Percentiles rank a stretch among this genome's conserved stretches.
Evolutionary conservation across 2,797 vertebrate species (phyloP).

Genomic region (Pseudochirops cupreus): DNA sequence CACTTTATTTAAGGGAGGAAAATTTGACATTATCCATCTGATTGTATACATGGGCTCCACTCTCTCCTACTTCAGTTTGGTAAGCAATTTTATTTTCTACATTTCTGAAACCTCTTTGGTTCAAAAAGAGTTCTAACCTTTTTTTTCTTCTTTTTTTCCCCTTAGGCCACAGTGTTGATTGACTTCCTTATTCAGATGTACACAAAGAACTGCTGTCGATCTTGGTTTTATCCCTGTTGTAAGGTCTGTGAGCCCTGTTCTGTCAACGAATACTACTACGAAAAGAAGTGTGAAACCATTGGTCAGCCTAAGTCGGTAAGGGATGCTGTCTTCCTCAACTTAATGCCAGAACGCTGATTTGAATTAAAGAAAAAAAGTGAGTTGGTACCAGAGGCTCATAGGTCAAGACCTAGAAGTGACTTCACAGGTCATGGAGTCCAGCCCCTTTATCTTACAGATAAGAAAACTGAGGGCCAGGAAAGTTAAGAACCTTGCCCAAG

Average conservation of each 20-base stretch:
- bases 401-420: not conserved
- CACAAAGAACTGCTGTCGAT: slow-evolving; percentile 77
- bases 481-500: not conserved
- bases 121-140: not conserved
- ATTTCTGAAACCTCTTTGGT: not conserved
- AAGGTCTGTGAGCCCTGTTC: slow-evolving; percentile 64
- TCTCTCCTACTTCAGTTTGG: slow-evolving; percentile 91
- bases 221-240: slow-evolving; percentile 55
- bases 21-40: slow-evolving; percentile 88
- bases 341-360: accelerated
- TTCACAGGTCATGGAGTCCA: not conserved
- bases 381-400: not conserved
- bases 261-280: slow-evolving; percentile 86
- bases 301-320: slow-evolving; percentile 85
- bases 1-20: slow-evolving; percentile 87
- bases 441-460: not conserved
- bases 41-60: slow-evolving; percentile 89
- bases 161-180: slow-evolving; percentile 86
- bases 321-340: too few species aligned
- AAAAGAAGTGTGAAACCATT: slow-evolving; percentile 88
- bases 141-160: not conserved
- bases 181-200: slow-evolving; percentile 86
- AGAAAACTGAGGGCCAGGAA: not conserved
- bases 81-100: slow-evolving; percentile 80
- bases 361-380: not conserved